Conservation (phyloP, 1,140 invertebrate species). For the Drosophila miranda region DNA sequence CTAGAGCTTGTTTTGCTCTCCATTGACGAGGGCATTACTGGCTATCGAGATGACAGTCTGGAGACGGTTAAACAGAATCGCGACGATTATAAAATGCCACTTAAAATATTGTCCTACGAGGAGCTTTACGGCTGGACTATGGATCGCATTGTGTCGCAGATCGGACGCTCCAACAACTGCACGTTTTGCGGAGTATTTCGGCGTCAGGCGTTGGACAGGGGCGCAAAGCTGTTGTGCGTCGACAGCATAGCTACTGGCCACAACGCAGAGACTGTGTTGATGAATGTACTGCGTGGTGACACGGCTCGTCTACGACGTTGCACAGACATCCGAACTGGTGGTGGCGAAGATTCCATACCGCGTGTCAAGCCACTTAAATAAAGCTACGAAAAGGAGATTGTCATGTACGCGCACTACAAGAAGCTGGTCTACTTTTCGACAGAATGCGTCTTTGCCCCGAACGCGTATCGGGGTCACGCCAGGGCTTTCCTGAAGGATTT, state of each 20-base stretch:
- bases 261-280: slow-evolving; percentile 99
- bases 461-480: slow-evolving; percentile 98
- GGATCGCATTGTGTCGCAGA: slow-evolving; percentile 98
- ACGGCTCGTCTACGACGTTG: slow-evolving; percentile 96
- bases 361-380: slow-evolving; percentile 99
- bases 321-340: slow-evolving; percentile 93
- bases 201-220: slow-evolving; percentile 97
- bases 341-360: slow-evolving; percentile 93
- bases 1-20: slow-evolving; percentile 96
- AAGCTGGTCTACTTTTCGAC: slow-evolving; percentile 99
- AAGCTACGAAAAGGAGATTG: slow-evolving; percentile 99
- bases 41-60: slow-evolving; percentile 98
- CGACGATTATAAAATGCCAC: slow-evolving; percentile 95
- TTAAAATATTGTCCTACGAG: slow-evolving; percentile 99
- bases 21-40: slow-evolving; percentile 99
- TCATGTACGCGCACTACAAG: slow-evolving; percentile 99
- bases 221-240: slow-evolving; percentile 92
- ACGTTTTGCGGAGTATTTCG: slow-evolving; percentile 99
- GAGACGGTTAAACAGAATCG: slow-evolving; percentile 98
- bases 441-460: slow-evolving; percentile 99
- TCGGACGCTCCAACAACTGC: slow-evolving; percentile 99
- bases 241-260: slow-evolving; percentile 98
- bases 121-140: slow-evolving; percentile 99
- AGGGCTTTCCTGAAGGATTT: slow-evolving; percentile 97
- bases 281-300: slow-evolving; percentile 99